phyloP scores from a whole-genome alignment of 2,888 invertebrate species.

The Tiphia femorata region DNA sequence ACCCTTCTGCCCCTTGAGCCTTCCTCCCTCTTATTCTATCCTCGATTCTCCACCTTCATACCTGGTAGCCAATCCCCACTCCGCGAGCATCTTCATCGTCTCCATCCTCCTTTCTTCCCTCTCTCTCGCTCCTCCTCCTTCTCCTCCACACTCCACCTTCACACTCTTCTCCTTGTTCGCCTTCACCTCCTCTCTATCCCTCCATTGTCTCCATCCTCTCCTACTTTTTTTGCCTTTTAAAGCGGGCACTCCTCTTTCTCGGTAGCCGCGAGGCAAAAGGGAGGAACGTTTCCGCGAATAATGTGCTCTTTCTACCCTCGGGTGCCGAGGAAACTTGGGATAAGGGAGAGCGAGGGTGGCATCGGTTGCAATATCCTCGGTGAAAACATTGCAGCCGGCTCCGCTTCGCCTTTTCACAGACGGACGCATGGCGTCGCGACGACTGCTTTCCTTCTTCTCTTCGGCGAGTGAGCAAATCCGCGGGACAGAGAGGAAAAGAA shows the following conservation, averaged over 20 bases:
- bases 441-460: not conserved
- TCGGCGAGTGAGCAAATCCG: not conserved
- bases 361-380: slow-evolving; percentile 40
- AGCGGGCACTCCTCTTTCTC: slow-evolving; percentile 30
- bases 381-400: slow-evolving; percentile 31
- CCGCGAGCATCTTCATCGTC: not conserved
- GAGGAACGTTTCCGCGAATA: slow-evolving; percentile 49
- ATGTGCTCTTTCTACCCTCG: slow-evolving; percentile 34
- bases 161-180: slow-evolving; percentile 13
- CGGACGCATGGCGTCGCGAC: not conserved
- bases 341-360: slow-evolving; percentile 19
- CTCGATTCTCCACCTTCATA: slow-evolving; percentile 6
- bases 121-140: slow-evolving; percentile 1
- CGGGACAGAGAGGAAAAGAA: not conserved
- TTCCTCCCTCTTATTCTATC: not conserved
- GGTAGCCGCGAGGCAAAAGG: slow-evolving; percentile 45
- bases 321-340: slow-evolving; percentile 31
- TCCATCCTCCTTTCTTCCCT: not conserved
- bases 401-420: slow-evolving; percentile 1
- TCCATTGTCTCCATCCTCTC: slow-evolving; percentile 21
- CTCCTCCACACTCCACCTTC: slow-evolving; percentile 17
- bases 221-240: slow-evolving; percentile 18
- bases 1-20: no score
- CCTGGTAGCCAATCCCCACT: no score
- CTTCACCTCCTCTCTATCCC: slow-evolving; percentile 20